A percentile compares a stretch with the other conserved stretches of the same genome.
These are phyloP conservation scores for Dinomys branickii DNA, from an alignment of 2,113 vertebrate species.

Conservation along the genomic window DNA sequence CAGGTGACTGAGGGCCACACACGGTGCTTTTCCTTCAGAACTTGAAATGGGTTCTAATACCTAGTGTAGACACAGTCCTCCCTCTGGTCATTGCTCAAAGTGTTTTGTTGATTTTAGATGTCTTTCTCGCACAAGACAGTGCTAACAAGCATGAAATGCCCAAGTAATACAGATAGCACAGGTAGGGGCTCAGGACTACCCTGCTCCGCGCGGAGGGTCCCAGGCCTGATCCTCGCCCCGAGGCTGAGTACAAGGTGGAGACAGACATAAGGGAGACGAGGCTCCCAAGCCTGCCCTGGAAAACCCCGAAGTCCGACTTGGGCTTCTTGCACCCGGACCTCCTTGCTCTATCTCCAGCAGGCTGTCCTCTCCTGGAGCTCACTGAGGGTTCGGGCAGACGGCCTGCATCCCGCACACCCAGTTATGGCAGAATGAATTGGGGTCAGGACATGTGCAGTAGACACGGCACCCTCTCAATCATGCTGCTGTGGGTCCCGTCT, in stretches of 20 bases:
- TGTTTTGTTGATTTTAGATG: background rate
- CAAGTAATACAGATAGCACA: background rate
- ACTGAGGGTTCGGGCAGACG: background rate
- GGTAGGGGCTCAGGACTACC: background rate
- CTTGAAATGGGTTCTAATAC: background rate
- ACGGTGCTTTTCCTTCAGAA: background rate
- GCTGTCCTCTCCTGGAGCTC: background rate
- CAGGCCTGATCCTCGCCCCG: background rate
- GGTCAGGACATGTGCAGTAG: background rate
- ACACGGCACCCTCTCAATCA: background rate
- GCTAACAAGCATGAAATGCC: background rate
- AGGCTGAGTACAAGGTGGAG: background rate
- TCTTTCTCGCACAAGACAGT: background rate
- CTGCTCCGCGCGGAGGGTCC: background rate
- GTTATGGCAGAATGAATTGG: background rate
- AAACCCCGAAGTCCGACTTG: no score
- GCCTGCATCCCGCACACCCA: background rate
- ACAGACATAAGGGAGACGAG: background rate
- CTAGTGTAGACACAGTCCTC: background rate
- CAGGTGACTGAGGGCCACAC: background rate
- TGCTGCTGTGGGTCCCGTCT: no score
- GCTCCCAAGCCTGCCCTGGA: background rate
- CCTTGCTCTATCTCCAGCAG: accelerated
- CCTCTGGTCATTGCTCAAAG: background rate
- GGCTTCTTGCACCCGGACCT: background rate